These are phyloP conservation scores for Scatophagus argus DNA, from an alignment of 2,113 vertebrate species.

Conservation along the genomic window DNA sequence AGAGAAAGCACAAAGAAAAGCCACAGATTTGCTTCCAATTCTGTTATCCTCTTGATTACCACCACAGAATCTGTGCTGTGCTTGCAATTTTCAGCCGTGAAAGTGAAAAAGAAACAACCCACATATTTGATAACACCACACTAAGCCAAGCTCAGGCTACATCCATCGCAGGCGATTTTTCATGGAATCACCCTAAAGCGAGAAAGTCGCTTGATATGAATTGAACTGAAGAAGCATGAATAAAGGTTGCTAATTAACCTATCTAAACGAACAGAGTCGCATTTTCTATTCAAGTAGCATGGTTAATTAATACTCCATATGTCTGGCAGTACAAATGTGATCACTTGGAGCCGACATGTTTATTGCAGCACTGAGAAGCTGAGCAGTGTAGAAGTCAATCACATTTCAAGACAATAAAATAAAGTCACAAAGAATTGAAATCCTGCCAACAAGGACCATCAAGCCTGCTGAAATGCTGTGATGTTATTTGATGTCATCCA, in stretches of 20 bases:
- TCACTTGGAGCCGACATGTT: neutral
- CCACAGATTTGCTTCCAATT: neutral
- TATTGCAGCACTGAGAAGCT: neutral
- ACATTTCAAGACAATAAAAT: neutral
- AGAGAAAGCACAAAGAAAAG: no score
- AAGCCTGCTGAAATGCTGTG: no score
- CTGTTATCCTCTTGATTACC: neutral
- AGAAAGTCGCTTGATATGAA: neutral
- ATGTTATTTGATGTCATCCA: neutral
- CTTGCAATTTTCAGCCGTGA: neutral
- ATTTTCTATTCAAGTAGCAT: neutral
- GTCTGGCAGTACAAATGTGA: neutral
- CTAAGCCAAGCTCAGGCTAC: slow-evolving; percentile 8
- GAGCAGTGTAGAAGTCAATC: neutral
- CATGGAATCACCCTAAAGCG: neutral
- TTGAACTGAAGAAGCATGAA: slow-evolving; percentile 4
- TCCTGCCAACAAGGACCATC: neutral
- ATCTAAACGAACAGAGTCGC: neutral
- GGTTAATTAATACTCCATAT: neutral
- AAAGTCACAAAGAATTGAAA: neutral
- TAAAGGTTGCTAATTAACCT: neutral
- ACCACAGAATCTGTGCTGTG: neutral
- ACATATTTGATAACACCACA: neutral
- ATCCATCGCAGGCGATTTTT: neutral
- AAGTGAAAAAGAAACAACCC: slow-evolving; percentile 1